A percentile compares a stretch with the other conserved stretches of the same genome.
These are phyloP conservation scores for Illadopsis cleaveri DNA, from an alignment of 2,113 vertebrate genomes.

Conservation along the genomic window DNA sequence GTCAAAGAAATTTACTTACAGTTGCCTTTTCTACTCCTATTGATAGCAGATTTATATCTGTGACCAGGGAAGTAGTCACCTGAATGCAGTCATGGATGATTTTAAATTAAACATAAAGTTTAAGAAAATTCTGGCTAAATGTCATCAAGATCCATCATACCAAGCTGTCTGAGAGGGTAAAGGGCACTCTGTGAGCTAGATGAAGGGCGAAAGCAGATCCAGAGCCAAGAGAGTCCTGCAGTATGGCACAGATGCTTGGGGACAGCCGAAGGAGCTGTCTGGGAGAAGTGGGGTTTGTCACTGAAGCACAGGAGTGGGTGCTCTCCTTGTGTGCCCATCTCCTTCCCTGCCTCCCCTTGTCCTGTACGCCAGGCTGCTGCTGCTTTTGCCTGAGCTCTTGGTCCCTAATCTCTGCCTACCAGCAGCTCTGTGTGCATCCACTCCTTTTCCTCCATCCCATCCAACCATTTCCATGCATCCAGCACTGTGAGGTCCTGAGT, in stretches of 20 bases:
- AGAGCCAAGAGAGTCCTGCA: not conserved
- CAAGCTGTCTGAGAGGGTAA: constrained; percentile 29
- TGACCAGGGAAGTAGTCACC: constrained; percentile 24
- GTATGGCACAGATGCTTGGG: not conserved
- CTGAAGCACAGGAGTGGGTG: not conserved
- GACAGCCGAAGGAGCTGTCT: not conserved
- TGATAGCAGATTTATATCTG: constrained; percentile 56
- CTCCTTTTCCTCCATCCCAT: not conserved
- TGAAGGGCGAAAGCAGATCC: constrained; percentile 36
- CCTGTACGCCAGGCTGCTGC: not conserved
- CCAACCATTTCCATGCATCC: not conserved
- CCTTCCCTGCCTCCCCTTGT: not conserved
- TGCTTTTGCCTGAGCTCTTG: not conserved
- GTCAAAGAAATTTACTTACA: constrained; percentile 53
- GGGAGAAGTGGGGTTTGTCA: not conserved
- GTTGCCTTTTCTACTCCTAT: constrained; percentile 28
- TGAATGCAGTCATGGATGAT: constrained; percentile 39
- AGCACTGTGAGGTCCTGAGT: not conserved
- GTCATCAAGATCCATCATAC: constrained; percentile 60
- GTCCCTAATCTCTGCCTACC: not conserved
- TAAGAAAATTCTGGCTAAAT: constrained; percentile 69
- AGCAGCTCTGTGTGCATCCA: not conserved
- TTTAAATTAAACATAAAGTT: constrained; percentile 66
- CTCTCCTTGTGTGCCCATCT: not conserved
- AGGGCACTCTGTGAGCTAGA: not conserved